phyloP scores from a whole-genome alignment of 2,888 invertebrate species.

The Tachina grossa region DNA sequence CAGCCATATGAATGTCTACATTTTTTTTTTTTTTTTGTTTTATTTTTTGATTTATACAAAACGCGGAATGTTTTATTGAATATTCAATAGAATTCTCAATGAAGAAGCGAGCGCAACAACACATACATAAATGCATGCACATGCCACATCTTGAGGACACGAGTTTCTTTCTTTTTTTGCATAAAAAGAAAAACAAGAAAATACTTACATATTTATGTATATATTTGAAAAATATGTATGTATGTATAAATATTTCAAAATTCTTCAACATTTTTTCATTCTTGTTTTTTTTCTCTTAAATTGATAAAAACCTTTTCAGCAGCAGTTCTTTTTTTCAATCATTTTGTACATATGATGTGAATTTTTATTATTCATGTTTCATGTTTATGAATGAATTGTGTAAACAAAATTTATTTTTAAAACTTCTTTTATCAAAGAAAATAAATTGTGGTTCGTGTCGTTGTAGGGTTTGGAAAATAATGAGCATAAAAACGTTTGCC shows the following conservation, averaged over 20 bases:
- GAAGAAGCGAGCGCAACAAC: constrained; percentile 27
- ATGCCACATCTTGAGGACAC: constrained; percentile 54
- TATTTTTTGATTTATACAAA: constrained; percentile 14
- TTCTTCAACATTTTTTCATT: constrained; percentile 21
- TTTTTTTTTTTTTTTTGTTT: neutral
- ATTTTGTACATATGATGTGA: constrained; percentile 8
- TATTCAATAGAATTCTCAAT: constrained; percentile 54
- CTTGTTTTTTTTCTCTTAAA: constrained; percentile 20
- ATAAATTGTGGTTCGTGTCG: constrained; percentile 40
- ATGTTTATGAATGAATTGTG: constrained; percentile 52
- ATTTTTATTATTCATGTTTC: constrained; percentile 29
- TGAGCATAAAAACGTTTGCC: constrained; percentile 48
- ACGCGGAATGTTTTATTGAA: constrained; percentile 61
- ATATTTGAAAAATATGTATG: constrained; percentile 12
- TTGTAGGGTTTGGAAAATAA: constrained; percentile 7
- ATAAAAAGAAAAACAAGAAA: constrained; percentile 5
- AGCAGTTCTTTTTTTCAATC: constrained; percentile 2
- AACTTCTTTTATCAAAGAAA: constrained; percentile 27
- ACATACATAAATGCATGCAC: constrained; percentile 7
- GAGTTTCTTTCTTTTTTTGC: neutral
- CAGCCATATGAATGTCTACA: constrained; percentile 53
- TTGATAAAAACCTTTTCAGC: constrained; percentile 49
- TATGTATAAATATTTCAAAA: constrained; percentile 44
- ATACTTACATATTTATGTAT: neutral
- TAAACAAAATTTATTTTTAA: constrained; percentile 34